These are phyloP conservation scores for Pterophyllum scalare DNA, from an alignment of 2,113 vertebrate genomes.

Conservation along the genomic window DNA sequence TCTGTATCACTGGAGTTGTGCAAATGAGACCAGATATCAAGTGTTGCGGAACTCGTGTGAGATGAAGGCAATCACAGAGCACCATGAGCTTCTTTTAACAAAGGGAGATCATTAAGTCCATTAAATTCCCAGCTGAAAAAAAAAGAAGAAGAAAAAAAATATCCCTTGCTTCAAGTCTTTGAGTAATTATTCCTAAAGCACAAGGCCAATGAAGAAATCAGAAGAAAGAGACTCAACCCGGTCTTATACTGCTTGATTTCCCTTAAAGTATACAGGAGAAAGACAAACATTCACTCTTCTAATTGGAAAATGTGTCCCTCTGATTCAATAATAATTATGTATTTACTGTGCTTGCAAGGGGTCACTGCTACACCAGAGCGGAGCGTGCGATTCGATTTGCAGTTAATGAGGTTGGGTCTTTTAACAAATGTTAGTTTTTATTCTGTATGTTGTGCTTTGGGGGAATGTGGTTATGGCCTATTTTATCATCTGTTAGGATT, in stretches of 20 bases:
- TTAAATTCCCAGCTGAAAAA: constrained; percentile 60
- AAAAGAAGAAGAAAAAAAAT: background rate
- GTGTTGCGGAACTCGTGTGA: constrained; percentile 37
- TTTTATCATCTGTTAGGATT: constrained; percentile 45
- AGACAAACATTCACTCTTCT: constrained; percentile 53
- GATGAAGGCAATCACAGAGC: constrained; percentile 59
- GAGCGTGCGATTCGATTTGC: constrained; percentile 42
- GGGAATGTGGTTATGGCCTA: constrained; percentile 49
- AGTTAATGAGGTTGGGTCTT: constrained; percentile 66
- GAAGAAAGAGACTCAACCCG: constrained; percentile 34
- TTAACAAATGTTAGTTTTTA: constrained; percentile 55
- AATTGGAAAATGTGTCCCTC: constrained; percentile 63
- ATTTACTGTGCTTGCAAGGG: constrained; percentile 41
- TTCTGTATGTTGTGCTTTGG: constrained; percentile 54
- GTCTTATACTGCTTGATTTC: constrained; percentile 26
- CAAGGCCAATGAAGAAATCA: constrained; percentile 54
- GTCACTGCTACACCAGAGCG: constrained; percentile 48
- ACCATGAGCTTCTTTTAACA: constrained; percentile 62
- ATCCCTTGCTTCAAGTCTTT: constrained; percentile 41
- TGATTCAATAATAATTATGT: constrained; percentile 67
- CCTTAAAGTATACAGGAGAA: constrained; percentile 22
- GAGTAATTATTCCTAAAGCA: constrained; percentile 68
- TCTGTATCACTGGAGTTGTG: constrained; percentile 51
- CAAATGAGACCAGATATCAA: constrained; percentile 56
- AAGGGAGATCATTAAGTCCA: constrained; percentile 68